Percentiles rank a stretch among this genome's conserved stretches.
Evolutionary conservation across 92 coral and sea anemone species (phyloP).

Genomic region (Actinostola sp.): DNA sequence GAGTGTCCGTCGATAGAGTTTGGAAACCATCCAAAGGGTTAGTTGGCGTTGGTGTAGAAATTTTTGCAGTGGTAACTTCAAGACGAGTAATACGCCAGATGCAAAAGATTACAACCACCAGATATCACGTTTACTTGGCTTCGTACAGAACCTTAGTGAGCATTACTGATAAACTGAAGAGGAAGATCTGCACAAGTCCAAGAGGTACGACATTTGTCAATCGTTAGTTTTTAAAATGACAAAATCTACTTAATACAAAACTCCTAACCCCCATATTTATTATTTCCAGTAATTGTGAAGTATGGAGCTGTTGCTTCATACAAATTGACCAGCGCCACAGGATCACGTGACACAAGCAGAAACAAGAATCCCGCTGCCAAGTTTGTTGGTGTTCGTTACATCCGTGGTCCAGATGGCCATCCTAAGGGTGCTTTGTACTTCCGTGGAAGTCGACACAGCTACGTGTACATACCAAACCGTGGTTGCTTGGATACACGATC

Average conservation of each 20-base stretch:
- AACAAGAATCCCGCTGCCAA: constrained; percentile 55
- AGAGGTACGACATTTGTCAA: no score
- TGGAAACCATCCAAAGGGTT: constrained; percentile 31
- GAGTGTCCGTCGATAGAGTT: constrained; percentile 56
- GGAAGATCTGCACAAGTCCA: no score
- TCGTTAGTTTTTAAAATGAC: background rate
- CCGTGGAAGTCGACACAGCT: constrained; percentile 52
- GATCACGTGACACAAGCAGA: constrained; percentile 51
- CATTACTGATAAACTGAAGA: no score
- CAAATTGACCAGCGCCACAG: constrained; percentile 53
- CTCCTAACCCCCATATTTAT: no score
- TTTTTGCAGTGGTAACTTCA: constrained; percentile 25
- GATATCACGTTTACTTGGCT: background rate
- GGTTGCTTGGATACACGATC: constrained; percentile 61
- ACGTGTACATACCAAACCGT: constrained; percentile 64
- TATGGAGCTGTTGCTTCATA: constrained; percentile 57
- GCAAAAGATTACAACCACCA: background rate
- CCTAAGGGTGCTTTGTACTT: constrained; percentile 53
- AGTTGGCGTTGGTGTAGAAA: constrained; percentile 28
- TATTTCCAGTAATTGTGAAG: constrained; percentile 53
- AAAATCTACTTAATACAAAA: no score
- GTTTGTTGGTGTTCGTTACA: constrained; percentile 49
- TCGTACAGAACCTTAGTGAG: no score
- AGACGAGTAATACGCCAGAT: background rate
- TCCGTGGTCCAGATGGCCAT: constrained; percentile 64